These are phyloP conservation scores for Drosophila austrosaltans DNA, from an alignment of 2,888 invertebrate species.

Conservation along the genomic window DNA sequence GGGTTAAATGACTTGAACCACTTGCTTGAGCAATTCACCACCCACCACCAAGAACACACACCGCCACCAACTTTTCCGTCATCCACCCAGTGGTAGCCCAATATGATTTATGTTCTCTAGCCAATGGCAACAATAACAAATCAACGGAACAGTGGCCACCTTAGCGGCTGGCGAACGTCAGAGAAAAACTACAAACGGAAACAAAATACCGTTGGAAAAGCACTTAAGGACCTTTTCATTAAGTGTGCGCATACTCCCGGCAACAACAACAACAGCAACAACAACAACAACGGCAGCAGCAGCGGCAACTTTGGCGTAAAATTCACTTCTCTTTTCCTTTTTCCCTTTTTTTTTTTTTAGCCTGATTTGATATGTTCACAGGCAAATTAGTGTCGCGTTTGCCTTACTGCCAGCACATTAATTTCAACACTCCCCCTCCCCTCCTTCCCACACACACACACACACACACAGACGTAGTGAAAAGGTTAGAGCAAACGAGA, in stretches of 20 bases:
- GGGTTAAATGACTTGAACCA: constrained; percentile 82
- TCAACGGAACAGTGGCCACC: constrained; percentile 54
- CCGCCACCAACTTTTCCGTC: constrained; percentile 54
- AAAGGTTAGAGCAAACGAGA: too few relatives aligned
- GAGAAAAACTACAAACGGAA: constrained; percentile 79
- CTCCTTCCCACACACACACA: not conserved
- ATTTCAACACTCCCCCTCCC: constrained; percentile 61
- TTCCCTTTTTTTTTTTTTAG: constrained; percentile 45
- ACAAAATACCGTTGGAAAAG: constrained; percentile 82
- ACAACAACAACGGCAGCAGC: too few relatives aligned
- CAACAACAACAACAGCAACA: constrained; percentile 10
- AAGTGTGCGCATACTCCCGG: constrained; percentile 57
- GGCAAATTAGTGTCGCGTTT: constrained; percentile 77
- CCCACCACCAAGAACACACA: constrained; percentile 11
- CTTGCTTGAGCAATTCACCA: constrained; percentile 52
- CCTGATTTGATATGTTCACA: constrained; percentile 80
- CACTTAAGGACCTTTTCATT: constrained; percentile 82
- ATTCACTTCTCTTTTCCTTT: constrained; percentile 44
- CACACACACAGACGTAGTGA: not conserved
- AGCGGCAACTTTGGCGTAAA: constrained; percentile 55
- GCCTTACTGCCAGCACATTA: constrained; percentile 65
- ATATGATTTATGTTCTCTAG: constrained; percentile 77
- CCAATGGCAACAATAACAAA: constrained; percentile 75
- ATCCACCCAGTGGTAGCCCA: constrained; percentile 8
- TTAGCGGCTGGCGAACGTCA: constrained; percentile 37